phyloP scores from a whole-genome alignment of 2,797 vertebrate species.

The Graptemys geographica region DNA sequence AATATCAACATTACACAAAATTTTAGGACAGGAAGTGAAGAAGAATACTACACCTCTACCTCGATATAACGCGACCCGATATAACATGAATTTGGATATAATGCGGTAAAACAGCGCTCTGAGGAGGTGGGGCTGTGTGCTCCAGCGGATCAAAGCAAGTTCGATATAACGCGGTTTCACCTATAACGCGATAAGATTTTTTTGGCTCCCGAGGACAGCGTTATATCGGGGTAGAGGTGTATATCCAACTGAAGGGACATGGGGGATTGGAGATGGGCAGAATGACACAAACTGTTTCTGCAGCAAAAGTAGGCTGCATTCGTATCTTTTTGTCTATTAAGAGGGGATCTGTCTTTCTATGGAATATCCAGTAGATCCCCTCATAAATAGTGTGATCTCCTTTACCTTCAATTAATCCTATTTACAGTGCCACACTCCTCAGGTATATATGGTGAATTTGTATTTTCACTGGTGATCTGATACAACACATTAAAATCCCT shows the following conservation, averaged over 20 bases:
- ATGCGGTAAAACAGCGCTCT: too few relatives aligned
- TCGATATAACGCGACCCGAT: too few relatives aligned
- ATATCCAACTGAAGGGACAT: background rate
- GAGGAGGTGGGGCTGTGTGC: too few relatives aligned
- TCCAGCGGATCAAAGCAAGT: too few relatives aligned
- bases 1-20: background rate
- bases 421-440: background rate
- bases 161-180: too few relatives aligned
- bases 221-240: too few relatives aligned
- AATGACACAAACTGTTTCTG: accelerated
- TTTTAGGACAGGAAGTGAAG: background rate
- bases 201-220: too few relatives aligned
- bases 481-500: background rate
- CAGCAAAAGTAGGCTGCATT: background rate
- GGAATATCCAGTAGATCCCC: background rate
- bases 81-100: too few relatives aligned
- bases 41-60: background rate
- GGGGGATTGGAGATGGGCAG: background rate
- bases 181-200: too few relatives aligned
- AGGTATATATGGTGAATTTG: background rate
- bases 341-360: background rate
- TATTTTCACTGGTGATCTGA: background rate
- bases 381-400: background rate
- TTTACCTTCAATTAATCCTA: background rate
- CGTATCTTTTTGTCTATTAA: background rate